Percentiles rank a stretch among this genome's conserved stretches.
These are phyloP conservation scores for Acrocephalus arundinaceus DNA, from an alignment of 2,113 vertebrate genomes.

Conservation along the genomic window DNA sequence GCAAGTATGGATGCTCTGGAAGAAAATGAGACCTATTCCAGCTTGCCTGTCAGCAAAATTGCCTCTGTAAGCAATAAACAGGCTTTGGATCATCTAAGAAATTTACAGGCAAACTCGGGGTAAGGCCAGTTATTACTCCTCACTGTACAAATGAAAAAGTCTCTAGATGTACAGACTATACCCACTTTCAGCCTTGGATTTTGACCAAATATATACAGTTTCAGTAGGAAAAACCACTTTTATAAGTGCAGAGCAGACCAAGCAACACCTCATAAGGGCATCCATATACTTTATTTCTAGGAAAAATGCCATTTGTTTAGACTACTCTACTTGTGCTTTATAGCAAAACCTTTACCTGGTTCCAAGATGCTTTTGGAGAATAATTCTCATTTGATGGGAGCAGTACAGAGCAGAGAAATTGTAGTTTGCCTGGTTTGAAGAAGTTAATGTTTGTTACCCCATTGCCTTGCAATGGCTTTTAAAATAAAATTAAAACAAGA, in stretches of 20 bases:
- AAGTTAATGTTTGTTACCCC: neutral
- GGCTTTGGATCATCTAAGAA: neutral
- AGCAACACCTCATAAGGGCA: slow-evolving; percentile 7
- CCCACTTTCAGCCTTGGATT: neutral
- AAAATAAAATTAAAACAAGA: slow-evolving; percentile 32
- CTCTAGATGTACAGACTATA: neutral
- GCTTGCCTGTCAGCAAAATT: neutral
- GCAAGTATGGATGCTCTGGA: neutral
- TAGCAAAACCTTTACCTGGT: neutral
- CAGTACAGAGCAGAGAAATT: neutral
- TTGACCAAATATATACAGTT: neutral
- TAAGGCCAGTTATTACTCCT: slow-evolving; percentile 1
- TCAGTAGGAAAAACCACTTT: neutral
- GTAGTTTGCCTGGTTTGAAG: neutral
- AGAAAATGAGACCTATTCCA: neutral
- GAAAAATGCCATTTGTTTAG: slow-evolving; percentile 15
- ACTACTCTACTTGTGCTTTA: neutral
- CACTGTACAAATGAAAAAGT: neutral
- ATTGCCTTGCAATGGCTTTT: neutral
- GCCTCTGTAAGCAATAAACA: slow-evolving; percentile 5
- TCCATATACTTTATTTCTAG: slow-evolving; percentile 14
- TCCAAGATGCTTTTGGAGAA: neutral
- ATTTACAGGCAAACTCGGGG: neutral
- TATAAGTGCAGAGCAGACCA: neutral
- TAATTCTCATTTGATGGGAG: neutral